These are phyloP conservation scores for Picus viridis DNA, from an alignment of 2,797 vertebrate species.

Conservation along the genomic window DNA sequence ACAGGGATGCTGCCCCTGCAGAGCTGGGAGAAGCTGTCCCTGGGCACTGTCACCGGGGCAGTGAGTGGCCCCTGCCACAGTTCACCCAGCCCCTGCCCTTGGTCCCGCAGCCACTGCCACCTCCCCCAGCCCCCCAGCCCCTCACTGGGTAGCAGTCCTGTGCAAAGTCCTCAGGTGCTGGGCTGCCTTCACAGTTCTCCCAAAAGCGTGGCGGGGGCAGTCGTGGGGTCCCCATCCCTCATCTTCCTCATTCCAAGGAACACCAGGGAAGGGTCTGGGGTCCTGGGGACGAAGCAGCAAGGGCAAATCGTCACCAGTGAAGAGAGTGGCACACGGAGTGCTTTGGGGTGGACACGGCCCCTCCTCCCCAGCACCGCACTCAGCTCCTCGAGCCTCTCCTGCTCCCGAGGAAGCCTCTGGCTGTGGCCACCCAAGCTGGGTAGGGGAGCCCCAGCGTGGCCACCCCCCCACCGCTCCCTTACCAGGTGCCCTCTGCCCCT, in stretches of 20 bases:
- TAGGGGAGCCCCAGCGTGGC: fast-evolving
- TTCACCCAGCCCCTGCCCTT: fast-evolving
- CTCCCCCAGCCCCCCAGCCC: fast-evolving
- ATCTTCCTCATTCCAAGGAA: not conserved
- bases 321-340: not conserved
- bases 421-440: not conserved
- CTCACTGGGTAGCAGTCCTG: not conserved
- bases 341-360: not conserved
- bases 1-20: fast-evolving
- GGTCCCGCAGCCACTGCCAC: fast-evolving
- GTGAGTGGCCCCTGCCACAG: fast-evolving
- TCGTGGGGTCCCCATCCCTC: fast-evolving
- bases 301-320: fast-evolving
- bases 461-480: not conserved
- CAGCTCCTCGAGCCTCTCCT: not conserved
- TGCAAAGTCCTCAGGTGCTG: fast-evolving
- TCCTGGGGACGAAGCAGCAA: not conserved
- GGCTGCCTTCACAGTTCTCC: not conserved
- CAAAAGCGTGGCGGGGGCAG: fast-evolving
- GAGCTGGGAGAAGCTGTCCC: not conserved
- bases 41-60: not conserved
- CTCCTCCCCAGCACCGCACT: fast-evolving
- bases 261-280: not conserved
- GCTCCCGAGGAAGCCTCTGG: not conserved
- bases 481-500: fast-evolving